Percentiles rank a stretch among this genome's conserved stretches.
phyloP scores from a whole-genome alignment of 2,888 invertebrate genomes.

The Aphrophora alni region DNA sequence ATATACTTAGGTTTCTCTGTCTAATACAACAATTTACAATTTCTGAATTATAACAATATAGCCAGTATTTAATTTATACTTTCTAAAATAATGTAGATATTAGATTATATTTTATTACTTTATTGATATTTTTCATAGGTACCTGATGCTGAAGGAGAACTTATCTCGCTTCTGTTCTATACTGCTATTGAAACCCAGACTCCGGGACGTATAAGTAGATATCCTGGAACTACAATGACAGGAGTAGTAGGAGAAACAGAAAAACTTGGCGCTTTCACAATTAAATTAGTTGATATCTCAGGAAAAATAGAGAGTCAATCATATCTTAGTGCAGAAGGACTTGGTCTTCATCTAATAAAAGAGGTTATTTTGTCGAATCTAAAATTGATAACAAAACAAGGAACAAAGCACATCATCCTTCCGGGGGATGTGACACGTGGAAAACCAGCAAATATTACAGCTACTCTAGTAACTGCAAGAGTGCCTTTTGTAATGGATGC shows the following conservation, averaged over 20 bases:
- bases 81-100: too few species aligned
- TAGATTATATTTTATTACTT: neutral
- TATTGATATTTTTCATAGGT: neutral
- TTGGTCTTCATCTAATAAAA: slow-evolving; percentile 73
- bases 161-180: slow-evolving; percentile 78
- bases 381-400: slow-evolving; percentile 64
- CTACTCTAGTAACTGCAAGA: slow-evolving; percentile 66
- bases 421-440: slow-evolving; percentile 66
- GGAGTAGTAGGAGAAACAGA: slow-evolving; percentile 78
- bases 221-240: slow-evolving; percentile 56
- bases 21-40: too few species aligned
- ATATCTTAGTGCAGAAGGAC: slow-evolving; percentile 72
- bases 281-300: slow-evolving; percentile 61
- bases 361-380: slow-evolving; percentile 78
- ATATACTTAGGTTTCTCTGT: too few species aligned
- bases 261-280: slow-evolving; percentile 77
- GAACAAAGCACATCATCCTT: slow-evolving; percentile 64
- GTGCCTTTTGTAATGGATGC: slow-evolving; percentile 85
- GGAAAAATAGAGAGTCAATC: slow-evolving; percentile 61
- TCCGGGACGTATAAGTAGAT: slow-evolving; percentile 44
- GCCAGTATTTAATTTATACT: too few species aligned
- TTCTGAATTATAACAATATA: too few species aligned
- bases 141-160: slow-evolving; percentile 29
- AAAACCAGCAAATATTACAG: slow-evolving; percentile 73
- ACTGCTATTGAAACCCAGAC: slow-evolving; percentile 77